Evolutionary conservation across 2,888 invertebrate genomes (phyloP).

Genomic region (Tipula unca): DNA sequence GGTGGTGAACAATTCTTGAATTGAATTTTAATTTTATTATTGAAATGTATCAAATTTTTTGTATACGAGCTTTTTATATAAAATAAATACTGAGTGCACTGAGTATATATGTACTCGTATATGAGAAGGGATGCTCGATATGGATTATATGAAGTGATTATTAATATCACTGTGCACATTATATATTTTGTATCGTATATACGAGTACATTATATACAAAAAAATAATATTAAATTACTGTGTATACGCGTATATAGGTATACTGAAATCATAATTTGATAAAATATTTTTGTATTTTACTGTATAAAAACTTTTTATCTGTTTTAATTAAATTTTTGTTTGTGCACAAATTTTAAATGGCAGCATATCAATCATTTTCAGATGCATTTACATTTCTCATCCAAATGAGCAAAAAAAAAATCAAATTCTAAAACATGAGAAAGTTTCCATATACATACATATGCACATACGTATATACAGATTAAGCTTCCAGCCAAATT

Average conservation of each 20-base stretch:
- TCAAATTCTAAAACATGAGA: background rate
- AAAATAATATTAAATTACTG: background rate
- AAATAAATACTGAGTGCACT: background rate
- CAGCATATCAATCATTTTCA: background rate
- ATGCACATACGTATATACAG: no score
- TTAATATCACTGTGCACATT: background rate
- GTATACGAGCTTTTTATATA: background rate
- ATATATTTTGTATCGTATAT: background rate
- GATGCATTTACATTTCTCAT: background rate
- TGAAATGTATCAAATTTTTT: background rate
- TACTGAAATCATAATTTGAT: background rate
- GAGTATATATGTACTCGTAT: background rate
- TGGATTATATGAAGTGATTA: background rate
- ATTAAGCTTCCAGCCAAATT: background rate
- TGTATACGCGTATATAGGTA: no score
- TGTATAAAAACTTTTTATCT: background rate
- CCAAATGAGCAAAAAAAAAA: background rate
- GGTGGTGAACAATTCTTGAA: background rate
- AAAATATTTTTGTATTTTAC: background rate
- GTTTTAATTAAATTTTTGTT: background rate
- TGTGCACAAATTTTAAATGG: background rate
- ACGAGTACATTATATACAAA: no score
- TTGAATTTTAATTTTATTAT: conserved; percentile 14
- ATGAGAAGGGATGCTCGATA: background rate
- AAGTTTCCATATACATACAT: background rate